A percentile compares a stretch with the other conserved stretches of the same genome.
Evolutionary conservation across 2,113 vertebrate species (phyloP).

Genomic region (Myotis brandtii): DNA sequence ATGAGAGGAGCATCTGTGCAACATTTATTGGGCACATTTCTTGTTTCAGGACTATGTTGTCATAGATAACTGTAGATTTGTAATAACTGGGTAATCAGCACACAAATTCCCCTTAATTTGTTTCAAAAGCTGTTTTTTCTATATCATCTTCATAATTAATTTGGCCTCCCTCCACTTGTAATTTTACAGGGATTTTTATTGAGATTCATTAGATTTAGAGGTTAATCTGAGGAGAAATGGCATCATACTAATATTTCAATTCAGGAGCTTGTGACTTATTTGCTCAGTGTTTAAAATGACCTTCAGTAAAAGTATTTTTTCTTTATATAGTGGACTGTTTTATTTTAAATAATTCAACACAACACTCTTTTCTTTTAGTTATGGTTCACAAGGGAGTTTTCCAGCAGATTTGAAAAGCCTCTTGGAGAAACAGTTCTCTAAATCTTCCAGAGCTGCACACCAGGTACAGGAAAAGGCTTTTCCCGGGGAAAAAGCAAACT

Average conservation of each 20-base stretch:
- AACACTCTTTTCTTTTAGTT: constrained; percentile 57
- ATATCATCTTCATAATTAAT: not conserved
- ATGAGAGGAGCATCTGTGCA: not conserved
- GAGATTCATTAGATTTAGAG: not conserved
- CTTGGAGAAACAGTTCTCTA: constrained; percentile 74
- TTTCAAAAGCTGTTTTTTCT: not conserved
- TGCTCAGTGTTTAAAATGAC: constrained; percentile 16
- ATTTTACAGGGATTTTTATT: constrained; percentile 32
- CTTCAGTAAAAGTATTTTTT: not conserved
- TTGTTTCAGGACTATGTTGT: not conserved
- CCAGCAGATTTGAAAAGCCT: constrained; percentile 71
- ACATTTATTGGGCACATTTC: not conserved
- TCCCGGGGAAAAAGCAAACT: not conserved
- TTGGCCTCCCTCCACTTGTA: not conserved
- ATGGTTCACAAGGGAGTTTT: constrained; percentile 55
- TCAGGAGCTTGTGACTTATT: not conserved
- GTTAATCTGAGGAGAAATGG: not conserved
- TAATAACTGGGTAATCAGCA: not conserved
- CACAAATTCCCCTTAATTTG: not conserved
- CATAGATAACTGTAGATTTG: not conserved
- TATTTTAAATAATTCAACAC: constrained; percentile 20
- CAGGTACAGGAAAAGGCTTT: constrained; percentile 81
- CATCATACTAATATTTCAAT: not conserved
- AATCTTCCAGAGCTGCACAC: constrained; percentile 70
- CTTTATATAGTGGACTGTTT: not conserved